Conservation (phyloP, 2,797 vertebrate species). For the Oreonectes daqikongensis region DNA sequence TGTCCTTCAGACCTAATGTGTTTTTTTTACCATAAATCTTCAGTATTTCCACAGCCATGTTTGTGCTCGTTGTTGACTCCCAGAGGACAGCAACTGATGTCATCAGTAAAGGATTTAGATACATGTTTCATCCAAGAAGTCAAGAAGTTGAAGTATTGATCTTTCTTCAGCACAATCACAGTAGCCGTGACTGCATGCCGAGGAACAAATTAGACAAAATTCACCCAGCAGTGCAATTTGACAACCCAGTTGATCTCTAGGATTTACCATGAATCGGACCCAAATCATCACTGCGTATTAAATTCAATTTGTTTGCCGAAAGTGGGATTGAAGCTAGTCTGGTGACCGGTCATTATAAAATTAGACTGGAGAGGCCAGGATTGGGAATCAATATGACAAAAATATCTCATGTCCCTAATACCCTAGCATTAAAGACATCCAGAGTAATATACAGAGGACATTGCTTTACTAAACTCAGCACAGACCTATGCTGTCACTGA, state of each 20-base stretch:
- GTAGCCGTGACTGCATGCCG: slow-evolving; percentile 18
- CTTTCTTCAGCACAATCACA: slow-evolving; percentile 32
- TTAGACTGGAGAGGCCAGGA: slow-evolving; percentile 35
- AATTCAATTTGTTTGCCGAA: slow-evolving; percentile 47
- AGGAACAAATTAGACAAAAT: slow-evolving; percentile 45
- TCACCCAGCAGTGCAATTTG: slow-evolving; percentile 37
- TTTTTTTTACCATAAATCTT: background rate
- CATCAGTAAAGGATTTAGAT: background rate
- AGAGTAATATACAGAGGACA: background rate
- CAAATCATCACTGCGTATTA: slow-evolving; percentile 35
- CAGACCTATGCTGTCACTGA: background rate
- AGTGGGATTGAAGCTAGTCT: slow-evolving; percentile 21
- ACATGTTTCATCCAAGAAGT: slow-evolving; percentile 25
- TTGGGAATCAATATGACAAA: slow-evolving; percentile 50
- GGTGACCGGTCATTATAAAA: slow-evolving; percentile 44
- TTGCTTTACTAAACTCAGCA: background rate
- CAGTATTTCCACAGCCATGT: background rate
- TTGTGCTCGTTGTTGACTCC: slow-evolving; percentile 15
- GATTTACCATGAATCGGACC: slow-evolving; percentile 52
- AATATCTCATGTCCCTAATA: slow-evolving; percentile 22
- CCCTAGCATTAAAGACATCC: slow-evolving; percentile 3
- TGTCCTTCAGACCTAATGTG: background rate
- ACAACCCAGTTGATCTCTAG: slow-evolving; percentile 49
- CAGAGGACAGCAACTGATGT: slow-evolving; percentile 28
- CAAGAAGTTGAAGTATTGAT: slow-evolving; percentile 38